These are phyloP conservation scores for Psittacula derbiana DNA, from an alignment of 2,797 vertebrate genomes.

Conservation along the genomic window DNA sequence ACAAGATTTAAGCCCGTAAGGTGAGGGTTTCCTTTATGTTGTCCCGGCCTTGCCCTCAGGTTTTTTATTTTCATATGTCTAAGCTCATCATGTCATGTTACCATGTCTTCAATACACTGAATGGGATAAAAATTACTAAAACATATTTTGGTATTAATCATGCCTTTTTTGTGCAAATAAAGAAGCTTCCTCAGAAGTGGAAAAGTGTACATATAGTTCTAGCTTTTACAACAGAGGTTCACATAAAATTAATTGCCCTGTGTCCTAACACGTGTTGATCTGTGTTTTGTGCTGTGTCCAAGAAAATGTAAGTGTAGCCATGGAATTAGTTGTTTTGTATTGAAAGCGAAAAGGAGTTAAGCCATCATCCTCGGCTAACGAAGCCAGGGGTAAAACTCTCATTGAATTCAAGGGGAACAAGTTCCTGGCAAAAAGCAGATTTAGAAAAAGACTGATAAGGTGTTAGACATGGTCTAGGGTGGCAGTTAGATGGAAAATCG, in stretches of 20 bases:
- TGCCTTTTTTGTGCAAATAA: background rate
- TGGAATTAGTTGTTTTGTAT: background rate
- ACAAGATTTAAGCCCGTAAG: background rate
- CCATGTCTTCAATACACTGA: background rate
- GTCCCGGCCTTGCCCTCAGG: fast-evolving
- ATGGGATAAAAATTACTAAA: background rate
- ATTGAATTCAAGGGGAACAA: background rate
- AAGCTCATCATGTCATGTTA: background rate
- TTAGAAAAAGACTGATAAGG: background rate
- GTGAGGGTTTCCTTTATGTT: background rate
- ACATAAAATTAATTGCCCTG: background rate
- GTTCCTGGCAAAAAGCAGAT: background rate
- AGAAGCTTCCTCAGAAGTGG: background rate
- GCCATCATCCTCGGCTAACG: background rate
- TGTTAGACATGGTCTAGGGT: background rate
- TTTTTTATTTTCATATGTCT: background rate
- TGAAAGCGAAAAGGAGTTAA: background rate
- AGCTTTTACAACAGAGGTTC: background rate
- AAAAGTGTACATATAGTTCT: background rate
- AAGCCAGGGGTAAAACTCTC: background rate
- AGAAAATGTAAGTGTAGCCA: background rate
- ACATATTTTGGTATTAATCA: background rate
- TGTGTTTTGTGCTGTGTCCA: background rate
- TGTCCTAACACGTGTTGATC: background rate
- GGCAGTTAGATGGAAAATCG: background rate